Evolutionary conservation across 2,113 vertebrate species (phyloP), one percentile per base, ranked within the genome.

Genomic region (Guaruba guarouba): DNA sequence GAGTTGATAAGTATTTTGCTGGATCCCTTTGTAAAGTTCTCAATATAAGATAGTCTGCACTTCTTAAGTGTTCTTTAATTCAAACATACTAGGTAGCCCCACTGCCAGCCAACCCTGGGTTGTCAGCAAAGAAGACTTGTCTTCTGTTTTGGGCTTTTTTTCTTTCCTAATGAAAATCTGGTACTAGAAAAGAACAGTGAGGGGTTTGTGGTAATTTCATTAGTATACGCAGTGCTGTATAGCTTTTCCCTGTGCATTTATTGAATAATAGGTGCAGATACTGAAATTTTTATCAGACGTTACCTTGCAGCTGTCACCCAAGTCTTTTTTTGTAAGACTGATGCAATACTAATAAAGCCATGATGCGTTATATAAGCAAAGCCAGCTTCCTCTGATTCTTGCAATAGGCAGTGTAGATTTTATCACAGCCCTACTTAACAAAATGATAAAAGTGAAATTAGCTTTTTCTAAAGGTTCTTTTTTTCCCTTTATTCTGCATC

Each of bases 391-490:
- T 77, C 82, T 78, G 43, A 29, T 39, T 61, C 90, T 92, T 94
- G 82, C 61, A 88, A 59, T 27, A 82, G 31, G 85, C 54, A 69
- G 7, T 20, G 43, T 52, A 80, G 64, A 71, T 81, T 90, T 86
- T 84, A 90, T 44, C 86, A 75, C 69, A 69, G 6, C 62, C 31
- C 62, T 48, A 8, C 83, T 95, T 86, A 64, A 61, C 17, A 75
- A 96, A 88, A 84, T 17, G 23, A 88, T 33, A 81, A 57, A 88
- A 83, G 76, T 1, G 2, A 93, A 84, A 84, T n/a, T 2, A 3
- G 33, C 57, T 96, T 92, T 93, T 86, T 44, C 19, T 33, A 9
- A 96, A 71, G 48, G 19, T 77, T 77, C 31, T 77, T 90, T 91
- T 75, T 83, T n/a, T 5, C 2, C 1, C n/a, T 41, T 28, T 88